Conservation (phyloP, 1,140 invertebrate species). For the Brachionus plicatilis region DNA sequence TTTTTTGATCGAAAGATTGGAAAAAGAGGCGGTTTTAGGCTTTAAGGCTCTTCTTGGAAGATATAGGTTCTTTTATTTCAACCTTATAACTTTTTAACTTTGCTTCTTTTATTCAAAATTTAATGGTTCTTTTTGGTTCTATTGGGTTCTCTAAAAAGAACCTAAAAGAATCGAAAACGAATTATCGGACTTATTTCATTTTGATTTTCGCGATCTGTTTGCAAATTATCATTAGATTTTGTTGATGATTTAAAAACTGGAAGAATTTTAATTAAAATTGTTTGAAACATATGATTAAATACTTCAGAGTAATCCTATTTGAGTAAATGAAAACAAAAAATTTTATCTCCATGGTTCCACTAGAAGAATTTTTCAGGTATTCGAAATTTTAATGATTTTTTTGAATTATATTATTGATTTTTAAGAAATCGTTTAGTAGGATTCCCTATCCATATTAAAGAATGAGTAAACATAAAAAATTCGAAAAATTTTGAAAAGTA, state of each 20-base stretch:
- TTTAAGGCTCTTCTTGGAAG: no score
- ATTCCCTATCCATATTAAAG: neutral
- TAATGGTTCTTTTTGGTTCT: no score
- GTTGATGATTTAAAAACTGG: neutral
- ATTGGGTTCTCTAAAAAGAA: no score
- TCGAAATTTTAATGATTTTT: neutral
- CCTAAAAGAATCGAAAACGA: no score
- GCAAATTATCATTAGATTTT: no score
- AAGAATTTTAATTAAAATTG: neutral
- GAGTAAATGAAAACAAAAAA: neutral
- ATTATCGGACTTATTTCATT: no score
- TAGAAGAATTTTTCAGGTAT: neutral
- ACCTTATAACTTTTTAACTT: no score
- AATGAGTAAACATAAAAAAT: neutral
- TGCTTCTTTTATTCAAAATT: no score
- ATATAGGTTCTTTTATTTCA: no score
- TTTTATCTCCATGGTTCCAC: neutral
- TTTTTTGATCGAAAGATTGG: no score
- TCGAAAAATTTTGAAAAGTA: neutral
- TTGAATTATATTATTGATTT: neutral
- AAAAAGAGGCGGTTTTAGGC: no score
- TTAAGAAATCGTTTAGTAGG: neutral
- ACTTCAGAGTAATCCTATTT: neutral
- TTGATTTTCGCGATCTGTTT: no score
- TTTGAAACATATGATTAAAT: neutral